Base-by-base conservation (phyloP, 2,888 invertebrate genomes). In the Ichneumoninae sp. region DNA sequence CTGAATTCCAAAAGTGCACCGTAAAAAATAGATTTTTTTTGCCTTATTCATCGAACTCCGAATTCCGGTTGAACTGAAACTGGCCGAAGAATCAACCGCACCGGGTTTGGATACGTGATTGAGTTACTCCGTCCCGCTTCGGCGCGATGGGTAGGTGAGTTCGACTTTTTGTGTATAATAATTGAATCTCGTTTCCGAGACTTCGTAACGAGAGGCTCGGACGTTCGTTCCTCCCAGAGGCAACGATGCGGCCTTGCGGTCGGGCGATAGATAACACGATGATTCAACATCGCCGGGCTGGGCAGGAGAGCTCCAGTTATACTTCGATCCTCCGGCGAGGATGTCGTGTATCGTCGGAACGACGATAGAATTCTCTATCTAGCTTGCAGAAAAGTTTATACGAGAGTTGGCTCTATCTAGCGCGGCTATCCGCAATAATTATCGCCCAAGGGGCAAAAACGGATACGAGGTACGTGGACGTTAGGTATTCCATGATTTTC, bases 161-260 rank as follows among this genome's bases (percentile, higher is more conserved):
- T 63, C 66, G 33, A 52, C 33, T 50, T 75, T 50, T 50, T 57
- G 3, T 44, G 57, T 30, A 65, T 65, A 75, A 75, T 75, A 65
- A 75, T 75, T 47, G 65, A 75, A 75, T 75, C 26, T 7, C 65
- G 50, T 65, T 75, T 65, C 50, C 75, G 10, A 63, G 65, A n/a
- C 47, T 36, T 47, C 75, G 65, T 65, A 50, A 52, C 65, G 33
- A 36, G 75, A 22, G 19, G 50, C 33, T 36, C 47, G 65, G 36
- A 65, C 52, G 33, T 52, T 65, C 33, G 47, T 22, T 65, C 30
- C 33, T 50, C 47, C 30, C 47, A 19, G 65, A 16, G 26, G 65
- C 33, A 10, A 47, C 57, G 57, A 57, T 13, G 57, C 57, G 19
- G 16, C 13, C 52, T 75, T 75, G 50, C 65, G 52, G 65, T 52